These are phyloP conservation scores for Drosophila affinis DNA, from an alignment of 2,888 invertebrate species.

Conservation along the genomic window DNA sequence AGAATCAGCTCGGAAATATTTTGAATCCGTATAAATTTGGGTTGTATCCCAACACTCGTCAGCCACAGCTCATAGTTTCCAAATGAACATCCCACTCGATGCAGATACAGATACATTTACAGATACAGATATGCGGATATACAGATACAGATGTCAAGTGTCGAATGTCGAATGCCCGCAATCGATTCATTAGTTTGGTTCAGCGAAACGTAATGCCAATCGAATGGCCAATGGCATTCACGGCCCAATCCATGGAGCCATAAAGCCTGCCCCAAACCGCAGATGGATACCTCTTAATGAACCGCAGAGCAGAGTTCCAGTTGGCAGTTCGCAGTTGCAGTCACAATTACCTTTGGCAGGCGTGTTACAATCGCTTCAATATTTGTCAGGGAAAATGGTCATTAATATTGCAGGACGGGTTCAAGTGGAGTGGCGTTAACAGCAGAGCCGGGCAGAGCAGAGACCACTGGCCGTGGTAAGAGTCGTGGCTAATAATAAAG, in stretches of 20 bases:
- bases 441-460: background rate
- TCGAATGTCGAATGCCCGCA: background rate
- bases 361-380: slow-evolving; percentile 57
- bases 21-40: background rate
- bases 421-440: slow-evolving; percentile 19
- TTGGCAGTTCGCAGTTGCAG: slow-evolving; percentile 4
- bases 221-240: background rate
- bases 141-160: slow-evolving; percentile 1
- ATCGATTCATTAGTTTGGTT: slow-evolving; percentile 1
- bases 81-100: background rate
- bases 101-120: background rate
- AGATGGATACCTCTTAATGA: slow-evolving; percentile 40
- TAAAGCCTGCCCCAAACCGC: slow-evolving; percentile 27
- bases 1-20: background rate
- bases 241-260: slow-evolving; percentile 4
- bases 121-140: background rate
- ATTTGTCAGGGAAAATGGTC: slow-evolving; percentile 68
- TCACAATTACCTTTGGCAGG: slow-evolving; percentile 47
- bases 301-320: slow-evolving; percentile 38
- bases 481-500: slow-evolving; percentile 49
- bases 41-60: background rate
- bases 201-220: background rate
- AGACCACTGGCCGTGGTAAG: slow-evolving; percentile 1
- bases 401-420: slow-evolving; percentile 66
- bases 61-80: background rate